These are phyloP conservation scores for Hypsibius dujardini DNA, from an alignment of 1,140 invertebrate genomes.

Conservation along the genomic window DNA sequence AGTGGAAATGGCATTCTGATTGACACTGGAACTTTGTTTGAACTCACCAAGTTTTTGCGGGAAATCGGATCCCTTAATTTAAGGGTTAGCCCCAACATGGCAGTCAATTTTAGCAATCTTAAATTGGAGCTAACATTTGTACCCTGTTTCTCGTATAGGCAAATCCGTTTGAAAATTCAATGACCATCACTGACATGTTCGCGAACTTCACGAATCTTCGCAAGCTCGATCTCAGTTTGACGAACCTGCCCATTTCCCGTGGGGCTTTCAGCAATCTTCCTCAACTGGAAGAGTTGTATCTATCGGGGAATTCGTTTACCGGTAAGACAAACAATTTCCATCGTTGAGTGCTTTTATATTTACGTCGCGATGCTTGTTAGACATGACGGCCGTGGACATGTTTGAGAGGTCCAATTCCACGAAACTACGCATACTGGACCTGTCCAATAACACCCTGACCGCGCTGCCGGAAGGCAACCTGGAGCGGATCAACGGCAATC, in stretches of 20 bases:
- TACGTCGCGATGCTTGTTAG: background rate
- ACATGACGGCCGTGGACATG: constrained; percentile 16
- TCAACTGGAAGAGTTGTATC: background rate
- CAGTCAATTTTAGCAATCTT: background rate
- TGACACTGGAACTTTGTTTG: background rate
- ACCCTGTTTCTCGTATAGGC: background rate
- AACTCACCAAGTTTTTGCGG: background rate
- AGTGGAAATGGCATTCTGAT: too few relatives aligned
- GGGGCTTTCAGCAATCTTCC: background rate
- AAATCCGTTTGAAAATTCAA: background rate
- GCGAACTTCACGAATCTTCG: background rate
- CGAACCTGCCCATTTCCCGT: constrained; percentile 12
- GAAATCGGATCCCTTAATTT: background rate
- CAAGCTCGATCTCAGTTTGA: background rate
- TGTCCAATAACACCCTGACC: background rate
- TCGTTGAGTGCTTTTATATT: too few relatives aligned
- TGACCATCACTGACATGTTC: constrained; percentile 3
- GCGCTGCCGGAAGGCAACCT: background rate
- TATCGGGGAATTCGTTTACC: background rate
- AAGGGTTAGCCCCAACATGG: background rate
- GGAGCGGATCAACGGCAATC: too few relatives aligned
- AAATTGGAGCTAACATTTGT: background rate
- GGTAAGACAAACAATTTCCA: background rate
- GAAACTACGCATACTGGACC: background rate
- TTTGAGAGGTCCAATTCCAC: background rate